Evolutionary conservation across 2,888 invertebrate species (phyloP).

Genomic region (Caenorhabditis sinica): DNA sequence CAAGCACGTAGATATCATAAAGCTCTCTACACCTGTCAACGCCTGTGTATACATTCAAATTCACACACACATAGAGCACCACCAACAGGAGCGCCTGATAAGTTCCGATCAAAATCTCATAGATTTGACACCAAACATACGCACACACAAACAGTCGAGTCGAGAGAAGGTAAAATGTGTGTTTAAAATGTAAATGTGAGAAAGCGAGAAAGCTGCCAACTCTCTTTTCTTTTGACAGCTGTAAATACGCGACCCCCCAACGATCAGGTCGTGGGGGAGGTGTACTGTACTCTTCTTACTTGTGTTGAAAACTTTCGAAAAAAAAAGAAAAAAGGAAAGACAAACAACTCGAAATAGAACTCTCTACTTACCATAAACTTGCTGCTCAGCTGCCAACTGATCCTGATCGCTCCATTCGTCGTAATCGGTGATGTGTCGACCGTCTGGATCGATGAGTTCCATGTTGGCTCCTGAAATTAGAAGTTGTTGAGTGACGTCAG

Average conservation of each 20-base stretch:
- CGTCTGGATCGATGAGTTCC: constrained; percentile 51
- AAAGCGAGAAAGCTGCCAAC: constrained; percentile 47
- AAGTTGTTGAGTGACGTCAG: constrained; percentile 12
- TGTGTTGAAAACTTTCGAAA: constrained; percentile 48
- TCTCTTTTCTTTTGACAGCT: constrained; percentile 59
- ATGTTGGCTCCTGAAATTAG: constrained; percentile 52
- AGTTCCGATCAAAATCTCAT: constrained; percentile 53
- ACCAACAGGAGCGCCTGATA: constrained; percentile 60
- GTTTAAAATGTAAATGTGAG: constrained; percentile 62
- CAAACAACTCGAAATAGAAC: constrained; percentile 50
- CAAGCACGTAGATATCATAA: constrained; percentile 36
- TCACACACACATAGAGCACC: constrained; percentile 53
- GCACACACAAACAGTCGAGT: constrained; percentile 1
- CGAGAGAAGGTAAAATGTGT: constrained; percentile 31
- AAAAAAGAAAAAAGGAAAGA: constrained; percentile 8
- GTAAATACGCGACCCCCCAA: constrained; percentile 39
- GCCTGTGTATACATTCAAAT: constrained; percentile 63
- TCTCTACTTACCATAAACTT: constrained; percentile 39
- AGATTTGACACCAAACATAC: constrained; percentile 50
- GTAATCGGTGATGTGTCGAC: constrained; percentile 51
- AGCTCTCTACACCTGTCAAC: constrained; percentile 60
- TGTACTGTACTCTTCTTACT: constrained; percentile 44
- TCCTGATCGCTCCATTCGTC: constrained; percentile 43
- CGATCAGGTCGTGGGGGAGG: not conserved
- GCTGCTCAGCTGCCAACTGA: constrained; percentile 38